phyloP scores from a whole-genome alignment of 2,888 invertebrate genomes.

The Syrphus vitripennis region DNA sequence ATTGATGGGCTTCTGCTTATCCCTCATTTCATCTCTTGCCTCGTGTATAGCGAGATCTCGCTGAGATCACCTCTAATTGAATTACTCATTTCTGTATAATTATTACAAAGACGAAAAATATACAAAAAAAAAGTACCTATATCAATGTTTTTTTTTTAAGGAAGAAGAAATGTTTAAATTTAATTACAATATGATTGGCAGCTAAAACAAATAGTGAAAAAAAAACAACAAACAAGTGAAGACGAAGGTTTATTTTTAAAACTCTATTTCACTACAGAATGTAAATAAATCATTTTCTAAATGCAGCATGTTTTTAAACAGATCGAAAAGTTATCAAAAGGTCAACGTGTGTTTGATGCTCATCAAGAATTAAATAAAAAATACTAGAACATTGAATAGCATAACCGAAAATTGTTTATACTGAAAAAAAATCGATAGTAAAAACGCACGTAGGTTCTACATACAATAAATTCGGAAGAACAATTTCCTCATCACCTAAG shows the following conservation, averaged over 20 bases:
- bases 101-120: background rate
- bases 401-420: background rate
- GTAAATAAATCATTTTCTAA: background rate
- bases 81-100: background rate
- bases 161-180: too few relatives aligned
- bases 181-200: background rate
- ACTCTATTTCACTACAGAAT: background rate
- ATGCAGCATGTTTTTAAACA: background rate
- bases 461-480: background rate
- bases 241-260: background rate
- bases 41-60: background rate
- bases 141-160: background rate
- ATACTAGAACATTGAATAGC: background rate
- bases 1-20: background rate
- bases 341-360: background rate
- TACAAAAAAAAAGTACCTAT: background rate
- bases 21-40: background rate
- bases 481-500: background rate
- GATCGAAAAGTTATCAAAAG: background rate
- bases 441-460: background rate
- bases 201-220: background rate
- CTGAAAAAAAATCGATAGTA: background rate
- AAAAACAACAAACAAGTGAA: background rate
- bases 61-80: constrained; percentile 32
- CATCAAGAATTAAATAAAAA: background rate